Evolutionary conservation across 2,113 vertebrate genomes (phyloP), one percentile per base, ranked within the genome.

Genomic region (Chlamydotis undulata): DNA sequence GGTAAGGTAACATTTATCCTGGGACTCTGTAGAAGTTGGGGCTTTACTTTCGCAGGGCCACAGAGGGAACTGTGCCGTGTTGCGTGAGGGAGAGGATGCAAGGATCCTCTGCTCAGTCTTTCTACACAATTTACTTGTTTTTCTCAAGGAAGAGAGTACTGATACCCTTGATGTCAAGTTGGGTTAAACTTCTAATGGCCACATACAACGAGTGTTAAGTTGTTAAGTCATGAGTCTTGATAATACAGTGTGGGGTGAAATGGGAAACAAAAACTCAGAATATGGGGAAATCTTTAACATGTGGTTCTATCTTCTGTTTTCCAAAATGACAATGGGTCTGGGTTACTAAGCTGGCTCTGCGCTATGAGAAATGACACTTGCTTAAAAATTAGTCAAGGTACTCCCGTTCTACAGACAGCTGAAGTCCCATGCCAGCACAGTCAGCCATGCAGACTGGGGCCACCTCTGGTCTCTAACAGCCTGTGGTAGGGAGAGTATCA

Each of bases 351-450:
- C 1, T 50, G 28, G 8, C 4, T 78, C 19, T 55, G 1, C 7
- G 22, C 16, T 85, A 57, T 1, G 53, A 61, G 39, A 79, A 90
- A 69, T 28, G 4, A n/a, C 9, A 19, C 43, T 55, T 57, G 19
- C 23, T 37, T 78, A 37, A 45, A 43, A 80, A 25, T 29, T 14
- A 45, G 45, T 23, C 9, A 12, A 55, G 24, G 52, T 52, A 2
- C 8, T 65, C 28, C 29, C 28, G 50, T 55, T 69, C 10, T 10
- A 1, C 2, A 10, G 47, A 1, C 35, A 52, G 47, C 69, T 41
- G 59, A 45, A 45, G 69, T 14, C 14, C 55, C 1, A 2, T 31
- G 23, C 19, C 33, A 53, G 73, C 0, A 0, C 26, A 75, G 76
- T 21, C 57, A 69, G 5, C 12, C 25, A 5, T 2, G 3, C 28